Base-by-base conservation (phyloP, 2,113 vertebrate genomes). In the Hydrolagus affinis region DNA sequence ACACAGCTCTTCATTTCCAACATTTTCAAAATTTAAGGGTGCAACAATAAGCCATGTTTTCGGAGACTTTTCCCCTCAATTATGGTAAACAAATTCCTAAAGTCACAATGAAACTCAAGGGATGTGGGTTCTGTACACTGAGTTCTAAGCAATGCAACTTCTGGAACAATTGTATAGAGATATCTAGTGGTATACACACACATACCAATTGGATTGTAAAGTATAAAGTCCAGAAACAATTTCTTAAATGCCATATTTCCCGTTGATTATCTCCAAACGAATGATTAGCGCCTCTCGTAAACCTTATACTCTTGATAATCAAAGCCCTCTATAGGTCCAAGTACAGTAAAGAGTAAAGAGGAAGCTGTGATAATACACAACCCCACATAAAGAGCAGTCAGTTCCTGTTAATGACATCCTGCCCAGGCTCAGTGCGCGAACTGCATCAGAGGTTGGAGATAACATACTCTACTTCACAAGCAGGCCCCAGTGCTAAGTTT, bases 371-470 rank as follows among this genome's bases (percentile, higher is more conserved):
- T 7, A 80, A 28, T 32, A 83, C 60, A 83, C 60, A 83, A 66
- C 78, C 30, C 23, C 60, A 68, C 62, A 44, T 44, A 68, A 64
- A 83, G 77, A 83, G 17, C 78, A 60, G 60, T 83, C 78, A 83
- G 78, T 83, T 83, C 78, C 78, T 83, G 78, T 83, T 83, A 66
- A 66, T 32, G 59, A 80, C 57, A 80, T 80, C 76, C 76, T 80
- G 76, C 23, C 76, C 12, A 8, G 12, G 62, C 25, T 66, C 15
- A 68, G 62, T 17, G 66, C 64, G 15, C 32, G 30, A 68, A 19
- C 62, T 66, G 73, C 19, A 83, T 83, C 32, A 11, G 62, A 17
- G 6, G 14, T 17, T 28, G 78, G 14, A 21, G 8, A 32, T 15
- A 68, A 23, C 60, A n/a, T 64, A 80, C 28, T 80, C 77, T 15